Evolutionary conservation across 2,888 invertebrate species (phyloP).

Genomic region (Pemphredon lugubris): DNA sequence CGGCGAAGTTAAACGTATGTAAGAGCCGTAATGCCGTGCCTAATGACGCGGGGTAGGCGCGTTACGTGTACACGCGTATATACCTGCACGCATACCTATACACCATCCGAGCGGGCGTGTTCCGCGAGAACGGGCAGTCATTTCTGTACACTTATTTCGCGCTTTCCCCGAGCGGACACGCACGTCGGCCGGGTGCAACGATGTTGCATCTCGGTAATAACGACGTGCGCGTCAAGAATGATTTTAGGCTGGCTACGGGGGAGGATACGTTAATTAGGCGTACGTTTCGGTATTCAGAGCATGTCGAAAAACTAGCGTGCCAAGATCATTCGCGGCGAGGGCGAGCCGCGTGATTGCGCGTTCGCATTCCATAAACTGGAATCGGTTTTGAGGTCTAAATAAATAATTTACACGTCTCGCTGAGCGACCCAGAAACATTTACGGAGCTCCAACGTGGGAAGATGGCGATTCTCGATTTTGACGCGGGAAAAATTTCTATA

Average conservation of each 20-base stretch:
- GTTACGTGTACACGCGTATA: background rate
- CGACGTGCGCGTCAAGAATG: constrained; percentile 25
- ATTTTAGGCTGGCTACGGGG: background rate
- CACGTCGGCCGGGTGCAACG: constrained; percentile 12
- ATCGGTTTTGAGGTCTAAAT: background rate
- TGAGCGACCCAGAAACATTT: too few species aligned
- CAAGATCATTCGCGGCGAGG: constrained; percentile 2
- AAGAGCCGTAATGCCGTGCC: constrained; percentile 37
- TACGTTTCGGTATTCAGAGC: constrained; percentile 9
- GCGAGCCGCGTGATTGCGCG: constrained; percentile 6
- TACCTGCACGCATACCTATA: background rate
- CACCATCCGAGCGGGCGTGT: background rate
- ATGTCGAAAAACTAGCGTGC: constrained; percentile 20
- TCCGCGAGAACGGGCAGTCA: too few species aligned
- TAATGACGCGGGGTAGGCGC: constrained; percentile 15
- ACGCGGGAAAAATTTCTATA: too few species aligned
- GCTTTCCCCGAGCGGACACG: constrained; percentile 19
- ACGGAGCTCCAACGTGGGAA: too few species aligned
- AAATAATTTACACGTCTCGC: background rate
- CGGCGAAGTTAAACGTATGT: constrained; percentile 42
- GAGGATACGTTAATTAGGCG: background rate
- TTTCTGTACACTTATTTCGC: background rate
- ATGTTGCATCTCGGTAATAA: constrained; percentile 26
- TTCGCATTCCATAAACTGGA: background rate
- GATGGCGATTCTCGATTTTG: background rate